phyloP scores from a whole-genome alignment of 2,888 invertebrate genomes.

The Lepidocyrtinus sp. region DNA sequence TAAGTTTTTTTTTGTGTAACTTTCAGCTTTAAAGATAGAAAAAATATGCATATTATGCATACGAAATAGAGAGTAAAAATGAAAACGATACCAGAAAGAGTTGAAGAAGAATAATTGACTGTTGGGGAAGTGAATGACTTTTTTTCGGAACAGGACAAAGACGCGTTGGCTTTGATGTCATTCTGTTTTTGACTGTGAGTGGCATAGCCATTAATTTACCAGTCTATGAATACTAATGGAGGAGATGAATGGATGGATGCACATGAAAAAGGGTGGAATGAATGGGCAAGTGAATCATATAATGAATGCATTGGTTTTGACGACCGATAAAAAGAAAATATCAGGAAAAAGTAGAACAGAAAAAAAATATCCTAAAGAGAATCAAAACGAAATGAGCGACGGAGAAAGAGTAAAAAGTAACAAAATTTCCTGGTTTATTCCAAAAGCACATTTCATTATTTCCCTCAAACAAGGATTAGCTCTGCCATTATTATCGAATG shows the following conservation, averaged over 20 bases:
- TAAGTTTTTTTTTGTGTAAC: background rate
- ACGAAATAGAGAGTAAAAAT: slow-evolving; percentile 38
- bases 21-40: slow-evolving; percentile 15
- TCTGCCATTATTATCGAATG: slow-evolving; percentile 45
- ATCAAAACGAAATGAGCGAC: slow-evolving; percentile 18
- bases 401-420: slow-evolving; percentile 36
- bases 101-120: slow-evolving; percentile 63
- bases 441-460: slow-evolving; percentile 49
- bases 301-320: slow-evolving; percentile 57
- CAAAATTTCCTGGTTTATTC: slow-evolving; percentile 46
- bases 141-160: slow-evolving; percentile 60
- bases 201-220: slow-evolving; percentile 63
- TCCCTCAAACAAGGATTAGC: slow-evolving; percentile 54
- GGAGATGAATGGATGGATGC: slow-evolving; percentile 58
- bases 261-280: slow-evolving; percentile 59
- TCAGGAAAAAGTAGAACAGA: slow-evolving; percentile 10
- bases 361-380: slow-evolving; percentile 37
- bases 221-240: slow-evolving; percentile 63
- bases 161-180: slow-evolving; percentile 61
- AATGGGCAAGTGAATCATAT: slow-evolving; percentile 56
- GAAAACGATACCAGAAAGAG: slow-evolving; percentile 63
- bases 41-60: slow-evolving; percentile 51
- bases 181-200: slow-evolving; percentile 63
- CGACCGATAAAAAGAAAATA: slow-evolving; percentile 34
- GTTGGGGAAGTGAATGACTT: slow-evolving; percentile 61